Conservation (phyloP, 2,888 invertebrate species). For the Salpingus planirostris region DNA sequence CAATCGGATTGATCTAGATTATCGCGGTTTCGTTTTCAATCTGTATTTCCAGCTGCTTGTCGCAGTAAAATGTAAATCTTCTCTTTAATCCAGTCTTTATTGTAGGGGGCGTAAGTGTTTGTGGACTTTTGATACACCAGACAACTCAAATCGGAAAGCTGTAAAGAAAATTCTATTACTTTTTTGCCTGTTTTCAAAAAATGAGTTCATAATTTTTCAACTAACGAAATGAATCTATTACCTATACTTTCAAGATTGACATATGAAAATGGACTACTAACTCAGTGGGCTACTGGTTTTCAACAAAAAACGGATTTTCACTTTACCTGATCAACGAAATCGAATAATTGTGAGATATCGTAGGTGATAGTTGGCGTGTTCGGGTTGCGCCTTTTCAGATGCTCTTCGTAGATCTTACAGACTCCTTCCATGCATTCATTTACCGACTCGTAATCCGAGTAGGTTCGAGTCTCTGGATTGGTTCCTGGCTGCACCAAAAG, state of each 20-base stretch:
- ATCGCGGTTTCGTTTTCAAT: no score
- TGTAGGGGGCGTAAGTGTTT: conserved; percentile 95
- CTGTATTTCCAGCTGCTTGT: conserved; percentile 66
- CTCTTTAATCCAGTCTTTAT: conserved; percentile 99
- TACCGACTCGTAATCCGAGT: conserved; percentile 96
- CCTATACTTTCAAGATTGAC: no score
- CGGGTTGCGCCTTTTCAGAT: conserved; percentile 90
- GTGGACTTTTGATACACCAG: conserved; percentile 93
- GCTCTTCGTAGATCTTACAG: conserved; percentile 98
- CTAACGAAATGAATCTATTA: no score
- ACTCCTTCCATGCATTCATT: conserved; percentile 99
- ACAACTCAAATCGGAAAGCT: conserved; percentile 88
- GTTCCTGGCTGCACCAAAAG: conserved; percentile 88
- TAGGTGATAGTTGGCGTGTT: conserved; percentile 96
- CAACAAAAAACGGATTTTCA: conserved; percentile 4
- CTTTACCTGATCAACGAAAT: conserved; percentile 90
- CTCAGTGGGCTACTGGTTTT: no score
- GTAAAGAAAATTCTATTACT: conserved; percentile 16
- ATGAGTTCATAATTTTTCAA: no score
- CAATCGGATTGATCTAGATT: no score
- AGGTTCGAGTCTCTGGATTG: conserved; percentile 92
- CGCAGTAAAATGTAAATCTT: conserved; percentile 92
- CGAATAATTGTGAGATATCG: conserved; percentile 95
- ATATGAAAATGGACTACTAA: no score
- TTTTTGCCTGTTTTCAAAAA: no score